Evolutionary conservation across 2,888 invertebrate genomes (phyloP), one percentile per base, ranked within the genome.

Genomic region (Drosophila mimica): DNA sequence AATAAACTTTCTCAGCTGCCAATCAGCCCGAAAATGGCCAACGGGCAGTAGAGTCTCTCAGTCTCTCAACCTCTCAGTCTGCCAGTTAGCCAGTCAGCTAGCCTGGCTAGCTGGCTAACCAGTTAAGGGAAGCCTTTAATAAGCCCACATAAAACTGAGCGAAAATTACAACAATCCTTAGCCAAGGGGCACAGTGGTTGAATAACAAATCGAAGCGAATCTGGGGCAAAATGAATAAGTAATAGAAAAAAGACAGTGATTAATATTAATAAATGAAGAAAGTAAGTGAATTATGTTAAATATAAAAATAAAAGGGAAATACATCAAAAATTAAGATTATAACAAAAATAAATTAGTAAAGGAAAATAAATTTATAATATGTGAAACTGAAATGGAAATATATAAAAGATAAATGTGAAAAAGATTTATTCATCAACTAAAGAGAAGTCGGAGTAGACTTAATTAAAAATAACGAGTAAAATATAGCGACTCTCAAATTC

Each of bases 1-100:
- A 69, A 78, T 73, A 89, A 89, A 84, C 84, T 87, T 84, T 89
- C 78, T 79, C 70, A 79, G 76, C 88, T 85, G 89, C 85, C 84
- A 85, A 89, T 85, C 84, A 89, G 79, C 53, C 66, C 49, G 62
- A 54, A 40, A 25, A 36, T 43, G 56, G 38, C 53, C 43, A 67
- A 59, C 30, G 75, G 65, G 46, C 46, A 46, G 8, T 15, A 25
- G 25, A 15, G 15, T 46, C 25, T 15, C 20, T 34, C 77, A 74
- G 64, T 75, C 57, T 28, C 46, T 56, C 38, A 61, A 63, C 60
- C 52, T 38, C 13, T 15, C 36, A 38, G 31, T 6, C 33, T 7
- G 62, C 8, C 57, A 52, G 65, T 11, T 11, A 30, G 17, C 49
- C 57, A 25, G 34, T 9, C 38, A 17, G 58, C 4, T 38, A 40